Conservation (phyloP, 2,797 vertebrate genomes). For the Dallia pectoralis region DNA sequence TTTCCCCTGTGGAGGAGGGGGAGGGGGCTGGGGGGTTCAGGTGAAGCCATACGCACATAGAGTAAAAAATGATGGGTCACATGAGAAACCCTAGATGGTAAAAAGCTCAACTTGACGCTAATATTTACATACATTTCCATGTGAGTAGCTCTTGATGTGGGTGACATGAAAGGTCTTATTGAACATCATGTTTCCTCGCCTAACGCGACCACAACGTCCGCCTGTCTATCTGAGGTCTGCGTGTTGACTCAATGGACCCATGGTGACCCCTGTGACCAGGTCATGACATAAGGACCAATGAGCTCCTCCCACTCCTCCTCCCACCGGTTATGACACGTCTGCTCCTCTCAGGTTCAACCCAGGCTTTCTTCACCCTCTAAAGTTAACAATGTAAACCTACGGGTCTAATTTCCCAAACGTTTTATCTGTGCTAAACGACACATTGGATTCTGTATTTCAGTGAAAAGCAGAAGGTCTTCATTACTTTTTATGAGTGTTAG, state of each 20-base stretch:
- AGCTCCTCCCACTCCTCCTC: constrained; percentile 34
- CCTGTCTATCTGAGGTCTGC: not conserved
- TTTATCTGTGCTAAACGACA: constrained; percentile 2
- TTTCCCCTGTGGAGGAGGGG: not conserved
- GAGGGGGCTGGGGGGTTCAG: not conserved
- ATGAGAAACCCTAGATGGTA: not conserved
- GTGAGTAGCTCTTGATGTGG: constrained; percentile 8
- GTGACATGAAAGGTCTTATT: not conserved
- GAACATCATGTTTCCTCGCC: not conserved
- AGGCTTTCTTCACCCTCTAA: constrained; percentile 24
- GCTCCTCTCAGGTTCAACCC: not conserved
- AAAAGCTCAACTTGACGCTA: not conserved
- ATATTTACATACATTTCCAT: not conserved
- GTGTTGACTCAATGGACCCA: no score
- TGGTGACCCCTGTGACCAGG: no score
- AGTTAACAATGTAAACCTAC: not conserved
- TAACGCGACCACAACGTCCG: not conserved
- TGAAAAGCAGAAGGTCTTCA: constrained; percentile 61
- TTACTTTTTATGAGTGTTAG: constrained; percentile 28
- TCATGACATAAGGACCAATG: not conserved
- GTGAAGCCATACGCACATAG: no score
- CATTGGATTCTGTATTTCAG: constrained; percentile 48
- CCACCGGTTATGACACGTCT: not conserved
- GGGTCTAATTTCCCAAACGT: not conserved
- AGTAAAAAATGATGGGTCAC: not conserved